These are phyloP conservation scores for Clamator glandarius DNA, from an alignment of 2,797 vertebrate genomes.

Conservation along the genomic window DNA sequence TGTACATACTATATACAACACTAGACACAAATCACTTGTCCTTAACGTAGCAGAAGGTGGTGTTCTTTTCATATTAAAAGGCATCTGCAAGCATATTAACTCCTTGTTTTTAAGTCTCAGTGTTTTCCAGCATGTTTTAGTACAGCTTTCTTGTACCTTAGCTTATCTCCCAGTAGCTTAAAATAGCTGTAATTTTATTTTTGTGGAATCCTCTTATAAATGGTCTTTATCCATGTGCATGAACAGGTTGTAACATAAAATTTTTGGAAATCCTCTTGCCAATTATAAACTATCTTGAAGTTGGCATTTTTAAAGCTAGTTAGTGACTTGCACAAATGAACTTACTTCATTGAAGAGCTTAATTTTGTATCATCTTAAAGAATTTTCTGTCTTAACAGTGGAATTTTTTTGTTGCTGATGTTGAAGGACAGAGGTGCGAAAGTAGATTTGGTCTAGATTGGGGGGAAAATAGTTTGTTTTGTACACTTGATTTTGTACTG, in stretches of 20 bases:
- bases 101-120: not conserved
- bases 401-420: not conserved
- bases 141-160: not conserved
- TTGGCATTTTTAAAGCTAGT: not conserved
- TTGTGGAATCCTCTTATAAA: not conserved
- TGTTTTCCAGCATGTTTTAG: not conserved
- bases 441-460: not conserved
- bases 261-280: not conserved
- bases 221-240: not conserved
- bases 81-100: not conserved
- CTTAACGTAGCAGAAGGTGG: not conserved
- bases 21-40: not conserved
- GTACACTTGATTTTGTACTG: not conserved
- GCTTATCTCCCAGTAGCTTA: not conserved
- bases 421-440: not conserved
- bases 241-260: not conserved
- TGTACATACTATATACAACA: accelerated
- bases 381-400: not conserved
- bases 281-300: not conserved
- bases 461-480: not conserved
- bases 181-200: not conserved
- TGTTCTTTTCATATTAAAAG: not conserved
- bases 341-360: not conserved
- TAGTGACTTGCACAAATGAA: not conserved
- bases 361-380: not conserved